Evolutionary conservation across 2,888 invertebrate species (phyloP), one percentile per base, ranked within the genome.

Genomic region (Agrochola macilenta): DNA sequence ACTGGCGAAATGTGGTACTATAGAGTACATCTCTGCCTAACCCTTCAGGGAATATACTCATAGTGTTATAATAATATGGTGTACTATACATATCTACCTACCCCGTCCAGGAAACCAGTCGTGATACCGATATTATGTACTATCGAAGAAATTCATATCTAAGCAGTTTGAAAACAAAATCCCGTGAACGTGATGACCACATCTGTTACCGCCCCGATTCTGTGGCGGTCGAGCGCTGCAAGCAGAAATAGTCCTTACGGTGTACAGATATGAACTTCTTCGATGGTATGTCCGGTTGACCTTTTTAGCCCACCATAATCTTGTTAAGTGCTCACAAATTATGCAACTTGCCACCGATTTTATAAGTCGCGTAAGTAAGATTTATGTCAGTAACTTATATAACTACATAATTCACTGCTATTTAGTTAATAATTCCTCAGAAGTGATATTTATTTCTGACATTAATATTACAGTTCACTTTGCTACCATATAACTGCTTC

Each of bases 351-450:
- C 43, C 43, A 73, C 23, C 14, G 26, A 54, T 81, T 63, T 57
- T 20, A n/a, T 49, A 63, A 23, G n/a, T 49, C 81, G 11, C 11
- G 49, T 64, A 81, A n/a, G 7, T 58, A 52, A 35, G 23, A 39
- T 54, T 46, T 49, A 61, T 30, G 46, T 57, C 7, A 79, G 20
- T 52, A n/a, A 68, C 8, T 35, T 63, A 60, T 65, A 76, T 72
- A 82, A 85, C 39, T 7, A 70, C 58, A 63, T 85, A 73, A 76
- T 76, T 23, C 8, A 30, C 66, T 0, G 58, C 43, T 57, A 82
- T 83, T 81, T 49, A 63, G 2, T 43, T 69, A 69, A 58, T 76
- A 49, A 81, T 39, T 58, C 30, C 26, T 35, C 57, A 35, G 23
- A 52, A 71, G n/a, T 60, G 20, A 30, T 65, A 73, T 66, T 84